Conservation (phyloP, 2,888 invertebrate genomes). For the Hemithea aestivaria region DNA sequence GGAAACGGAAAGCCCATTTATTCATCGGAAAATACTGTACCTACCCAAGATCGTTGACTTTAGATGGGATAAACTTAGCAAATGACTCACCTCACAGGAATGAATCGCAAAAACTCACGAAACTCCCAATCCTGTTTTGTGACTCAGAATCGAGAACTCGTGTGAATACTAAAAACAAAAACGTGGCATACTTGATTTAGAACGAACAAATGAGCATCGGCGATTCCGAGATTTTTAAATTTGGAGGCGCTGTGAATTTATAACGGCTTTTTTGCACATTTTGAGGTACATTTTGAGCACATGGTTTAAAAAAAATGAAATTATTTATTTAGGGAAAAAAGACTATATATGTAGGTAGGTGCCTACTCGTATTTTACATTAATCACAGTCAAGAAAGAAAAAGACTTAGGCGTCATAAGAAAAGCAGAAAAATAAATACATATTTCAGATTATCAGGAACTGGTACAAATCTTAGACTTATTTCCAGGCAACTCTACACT, state of each 20-base stretch:
- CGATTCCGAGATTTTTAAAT: constrained; percentile 15
- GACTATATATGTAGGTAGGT: too few relatives aligned
- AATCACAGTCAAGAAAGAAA: too few relatives aligned
- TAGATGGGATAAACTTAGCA: constrained; percentile 30
- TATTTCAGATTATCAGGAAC: too few relatives aligned
- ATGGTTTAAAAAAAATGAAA: too few relatives aligned
- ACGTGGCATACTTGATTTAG: constrained; percentile 17
- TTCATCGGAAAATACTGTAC: constrained; percentile 7
- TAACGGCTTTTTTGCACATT: constrained; percentile 10
- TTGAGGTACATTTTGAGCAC: too few relatives aligned
- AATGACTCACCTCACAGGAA: constrained; percentile 37
- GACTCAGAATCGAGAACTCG: constrained; percentile 29
- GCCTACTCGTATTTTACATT: too few relatives aligned
- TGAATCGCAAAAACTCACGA: constrained; percentile 41
- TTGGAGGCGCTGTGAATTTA: constrained; percentile 13
- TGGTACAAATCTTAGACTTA: too few relatives aligned
- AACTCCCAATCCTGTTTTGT: constrained; percentile 19
- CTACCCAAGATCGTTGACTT: constrained; percentile 22
- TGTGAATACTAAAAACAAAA: constrained; percentile 29
- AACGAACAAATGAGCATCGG: constrained; percentile 25
- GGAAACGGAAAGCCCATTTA: constrained; percentile 8
- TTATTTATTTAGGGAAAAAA: too few relatives aligned
- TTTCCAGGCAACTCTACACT: too few relatives aligned
- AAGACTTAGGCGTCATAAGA: too few relatives aligned
- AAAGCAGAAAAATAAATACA: too few relatives aligned